These are phyloP conservation scores for Thripadectes ignobilis DNA, from an alignment of 2,797 vertebrate species.

Conservation along the genomic window DNA sequence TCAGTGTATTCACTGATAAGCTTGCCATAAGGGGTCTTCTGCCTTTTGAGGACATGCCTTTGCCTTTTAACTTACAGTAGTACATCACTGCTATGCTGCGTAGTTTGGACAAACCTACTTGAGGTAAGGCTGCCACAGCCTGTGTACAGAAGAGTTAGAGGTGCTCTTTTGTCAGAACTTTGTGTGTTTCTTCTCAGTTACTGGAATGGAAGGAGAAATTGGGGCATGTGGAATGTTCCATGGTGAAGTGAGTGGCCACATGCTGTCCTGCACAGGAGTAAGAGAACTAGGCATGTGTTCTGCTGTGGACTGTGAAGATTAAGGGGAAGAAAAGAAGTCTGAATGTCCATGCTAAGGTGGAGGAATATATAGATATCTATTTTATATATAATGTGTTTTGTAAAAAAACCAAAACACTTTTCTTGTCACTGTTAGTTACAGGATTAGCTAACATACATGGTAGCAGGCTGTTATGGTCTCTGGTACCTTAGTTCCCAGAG, in stretches of 20 bases:
- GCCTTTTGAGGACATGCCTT: not conserved
- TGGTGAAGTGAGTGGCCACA: not conserved
- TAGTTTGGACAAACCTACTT: not conserved
- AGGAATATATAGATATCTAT: not conserved
- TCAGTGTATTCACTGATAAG: not conserved
- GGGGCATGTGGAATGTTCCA: rapidly evolving
- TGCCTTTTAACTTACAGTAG: not conserved
- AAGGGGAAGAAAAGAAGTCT: not conserved
- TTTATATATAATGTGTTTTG: not conserved
- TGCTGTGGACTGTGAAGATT: not conserved
- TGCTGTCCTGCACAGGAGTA: not conserved
- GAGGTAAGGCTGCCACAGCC: not conserved
- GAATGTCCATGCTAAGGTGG: not conserved
- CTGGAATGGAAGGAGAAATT: not conserved
- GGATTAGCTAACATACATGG: rapidly evolving
- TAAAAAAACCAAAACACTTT: not conserved
- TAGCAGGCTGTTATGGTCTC: not conserved
- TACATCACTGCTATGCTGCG: not conserved
- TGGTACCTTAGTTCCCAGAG: not conserved
- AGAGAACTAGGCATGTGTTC: not conserved
- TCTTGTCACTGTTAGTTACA: not conserved
- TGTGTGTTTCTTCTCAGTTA: not conserved
- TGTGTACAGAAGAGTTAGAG: not conserved
- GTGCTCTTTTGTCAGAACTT: not conserved
- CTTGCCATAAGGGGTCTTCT: rapidly evolving